Base-by-base conservation (phyloP, 1,140 invertebrate species). In the Zaprionus nigranus region DNA sequence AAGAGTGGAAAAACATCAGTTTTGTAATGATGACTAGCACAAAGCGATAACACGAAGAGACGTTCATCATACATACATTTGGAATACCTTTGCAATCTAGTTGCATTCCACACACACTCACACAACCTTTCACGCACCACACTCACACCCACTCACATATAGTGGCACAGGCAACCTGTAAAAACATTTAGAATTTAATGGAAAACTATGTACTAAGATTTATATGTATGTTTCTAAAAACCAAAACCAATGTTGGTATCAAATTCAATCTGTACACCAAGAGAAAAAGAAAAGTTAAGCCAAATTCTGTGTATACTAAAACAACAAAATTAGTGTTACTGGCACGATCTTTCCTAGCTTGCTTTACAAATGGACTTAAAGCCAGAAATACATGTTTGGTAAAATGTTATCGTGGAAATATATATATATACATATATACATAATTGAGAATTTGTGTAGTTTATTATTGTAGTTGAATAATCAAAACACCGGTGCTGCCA, bases 141-240 rank as follows among this genome's bases (percentile, higher is more conserved):
- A 38, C 30, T 30, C 51, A 46, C 40, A 40, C 53, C 15, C 49
- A 61, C 34, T 54, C 49, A 54, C 36, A 62, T 17, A 30, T 30
- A 40, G 36, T 40, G 40, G 59, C 40, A 34, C 53, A 70, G 72
- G 51, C 60, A 75, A 71, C 54, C 73, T 71, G 67, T 75, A 63
- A 60, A 75, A 75, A 64, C 43, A 71, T 64, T 36, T 75, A 75
- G 73, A 28, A 43, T 30, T 34, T 59, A 75, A 54, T 53, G 30
- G 54, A 57, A 34, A 58, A 54, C 13, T 75, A 36, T 59, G 40
- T 57, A 54, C 38, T 75, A 75, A 64, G 67, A 75, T 75, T 75
- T 85, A 70, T 75, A 77, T 79, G 34, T 70, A 76, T 74, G 65
- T 62, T 67, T 63, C 34, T 49, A 72, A 30, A 46, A 60, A 49